phyloP scores from a whole-genome alignment of 2,113 vertebrate species.

The Cryptotis parvus region DNA sequence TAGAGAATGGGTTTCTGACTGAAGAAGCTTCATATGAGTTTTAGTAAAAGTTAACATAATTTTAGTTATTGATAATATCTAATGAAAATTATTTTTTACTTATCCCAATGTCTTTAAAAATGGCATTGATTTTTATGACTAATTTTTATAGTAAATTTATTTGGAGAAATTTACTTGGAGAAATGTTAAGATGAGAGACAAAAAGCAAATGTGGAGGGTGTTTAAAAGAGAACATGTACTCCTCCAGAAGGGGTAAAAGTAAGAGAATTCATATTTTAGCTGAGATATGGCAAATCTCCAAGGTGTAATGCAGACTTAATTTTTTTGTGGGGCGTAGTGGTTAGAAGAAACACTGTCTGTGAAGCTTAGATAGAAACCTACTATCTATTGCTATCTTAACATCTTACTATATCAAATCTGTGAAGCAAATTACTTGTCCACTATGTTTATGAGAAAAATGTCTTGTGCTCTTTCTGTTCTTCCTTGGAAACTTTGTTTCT shows the following conservation, averaged over 20 bases:
- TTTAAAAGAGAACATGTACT: too few relatives aligned
- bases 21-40: too few relatives aligned
- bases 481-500: not conserved
- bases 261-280: too few relatives aligned
- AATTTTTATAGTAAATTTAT: not conserved
- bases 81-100: constrained; percentile 59
- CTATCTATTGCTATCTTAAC: too few relatives aligned
- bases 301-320: too few relatives aligned
- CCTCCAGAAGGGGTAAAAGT: too few relatives aligned
- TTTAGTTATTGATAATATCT: constrained; percentile 52
- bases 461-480: not conserved
- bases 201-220: not conserved
- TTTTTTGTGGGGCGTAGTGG: too few relatives aligned
- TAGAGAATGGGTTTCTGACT: constrained; percentile 31
- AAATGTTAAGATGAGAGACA: not conserved
- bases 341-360: too few relatives aligned
- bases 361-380: too few relatives aligned
- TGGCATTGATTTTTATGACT: not conserved
- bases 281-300: too few relatives aligned
- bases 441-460: not conserved
- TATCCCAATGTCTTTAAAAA: constrained; percentile 33
- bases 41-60: constrained; percentile 20
- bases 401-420: not conserved
- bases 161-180: too few relatives aligned
- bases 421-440: not conserved